Evolutionary conservation across 2,888 invertebrate genomes (phyloP).

Genomic region (Drosophila suboccidentalis): DNA sequence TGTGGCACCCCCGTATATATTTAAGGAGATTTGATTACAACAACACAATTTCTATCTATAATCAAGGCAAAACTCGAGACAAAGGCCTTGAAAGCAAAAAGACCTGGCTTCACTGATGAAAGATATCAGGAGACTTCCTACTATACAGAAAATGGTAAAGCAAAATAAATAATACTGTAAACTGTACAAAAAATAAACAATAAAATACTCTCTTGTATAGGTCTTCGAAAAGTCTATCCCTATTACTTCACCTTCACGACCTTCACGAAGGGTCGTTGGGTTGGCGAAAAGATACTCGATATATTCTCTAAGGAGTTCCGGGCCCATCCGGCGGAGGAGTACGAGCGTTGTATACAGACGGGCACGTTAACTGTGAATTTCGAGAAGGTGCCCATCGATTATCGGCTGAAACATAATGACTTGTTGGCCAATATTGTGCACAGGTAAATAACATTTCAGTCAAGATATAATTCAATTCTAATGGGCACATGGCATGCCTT

Average conservation of each 20-base stretch:
- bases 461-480: slow-evolving; percentile 1
- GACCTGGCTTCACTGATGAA: slow-evolving; percentile 96
- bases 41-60: neutral
- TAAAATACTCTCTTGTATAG: slow-evolving; percentile 80
- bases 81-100: slow-evolving; percentile 95
- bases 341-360: slow-evolving; percentile 95
- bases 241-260: slow-evolving; percentile 98
- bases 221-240: slow-evolving; percentile 97
- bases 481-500: slow-evolving; percentile 26
- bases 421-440: slow-evolving; percentile 96
- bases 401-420: slow-evolving; percentile 96
- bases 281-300: slow-evolving; percentile 96
- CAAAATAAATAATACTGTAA: neutral
- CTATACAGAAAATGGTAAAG: slow-evolving; percentile 97
- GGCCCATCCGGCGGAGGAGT: slow-evolving; percentile 96
- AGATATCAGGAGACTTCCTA: slow-evolving; percentile 97
- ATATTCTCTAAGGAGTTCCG: slow-evolving; percentile 97
- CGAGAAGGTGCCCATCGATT: slow-evolving; percentile 95
- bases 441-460: slow-evolving; percentile 88
- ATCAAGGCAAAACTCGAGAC: slow-evolving; percentile 93
- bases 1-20: too few relatives aligned
- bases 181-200: too few relatives aligned
- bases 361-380: slow-evolving; percentile 98
- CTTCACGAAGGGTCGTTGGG: slow-evolving; percentile 98
- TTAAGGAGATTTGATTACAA: neutral